phyloP scores from a whole-genome alignment of 2,888 invertebrate species.

The Fabriciana adippe region DNA sequence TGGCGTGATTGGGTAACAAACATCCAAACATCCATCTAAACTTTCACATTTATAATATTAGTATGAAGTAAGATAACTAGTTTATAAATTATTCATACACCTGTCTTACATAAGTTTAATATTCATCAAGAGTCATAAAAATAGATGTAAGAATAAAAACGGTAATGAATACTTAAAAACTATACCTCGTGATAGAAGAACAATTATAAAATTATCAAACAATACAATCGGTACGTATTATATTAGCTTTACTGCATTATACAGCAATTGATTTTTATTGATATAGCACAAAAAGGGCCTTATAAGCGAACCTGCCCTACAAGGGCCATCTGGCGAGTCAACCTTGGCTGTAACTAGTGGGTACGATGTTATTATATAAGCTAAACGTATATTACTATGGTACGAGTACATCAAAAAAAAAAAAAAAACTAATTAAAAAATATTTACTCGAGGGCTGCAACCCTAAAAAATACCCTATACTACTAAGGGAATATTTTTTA shows the following conservation, averaged over 20 bases:
- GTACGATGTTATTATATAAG: neutral
- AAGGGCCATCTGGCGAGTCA: conserved; percentile 12
- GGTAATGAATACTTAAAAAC: neutral
- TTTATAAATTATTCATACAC: too few relatives aligned
- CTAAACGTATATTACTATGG: neutral
- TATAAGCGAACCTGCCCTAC: conserved; percentile 16
- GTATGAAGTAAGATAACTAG: too few relatives aligned
- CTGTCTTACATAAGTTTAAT: too few relatives aligned
- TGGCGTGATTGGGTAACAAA: too few relatives aligned
- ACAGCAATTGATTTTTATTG: neutral
- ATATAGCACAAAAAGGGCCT: conserved; percentile 9
- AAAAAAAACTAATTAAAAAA: neutral
- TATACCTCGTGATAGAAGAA: neutral
- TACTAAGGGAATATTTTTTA: too few relatives aligned
- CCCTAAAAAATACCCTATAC: too few relatives aligned
- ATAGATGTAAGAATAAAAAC: too few relatives aligned
- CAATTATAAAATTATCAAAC: conserved; percentile 21
- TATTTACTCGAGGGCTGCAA: too few relatives aligned
- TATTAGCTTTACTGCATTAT: neutral
- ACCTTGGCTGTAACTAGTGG: conserved; percentile 5
- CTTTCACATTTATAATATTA: too few relatives aligned
- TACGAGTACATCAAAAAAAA: neutral
- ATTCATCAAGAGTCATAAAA: too few relatives aligned
- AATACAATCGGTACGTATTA: conserved; percentile 6
- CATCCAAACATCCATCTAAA: too few relatives aligned